Base-by-base conservation (phyloP, 2,797 vertebrate species). In the Tokudaia muenninki region DNA sequence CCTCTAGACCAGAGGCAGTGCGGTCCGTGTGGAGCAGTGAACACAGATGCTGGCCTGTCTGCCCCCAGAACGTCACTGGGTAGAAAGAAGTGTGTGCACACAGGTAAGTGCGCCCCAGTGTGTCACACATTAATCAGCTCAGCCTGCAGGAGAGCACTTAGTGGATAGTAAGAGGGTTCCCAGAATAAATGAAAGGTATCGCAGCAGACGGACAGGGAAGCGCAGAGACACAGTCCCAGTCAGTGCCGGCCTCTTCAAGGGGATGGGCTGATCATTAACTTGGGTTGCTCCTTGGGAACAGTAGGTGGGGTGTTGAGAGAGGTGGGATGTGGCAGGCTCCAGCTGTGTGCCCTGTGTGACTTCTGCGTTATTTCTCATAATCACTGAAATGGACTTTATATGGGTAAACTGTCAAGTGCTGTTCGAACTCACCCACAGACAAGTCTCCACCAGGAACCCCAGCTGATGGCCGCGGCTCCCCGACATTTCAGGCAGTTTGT, bases 101-200 rank as follows among this genome's bases (percentile, higher is more conserved):
- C 63, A 52, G 50, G 65, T 4, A 37, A 37, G 50, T 55, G 29
- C 55, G 12, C 22, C 6, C 26, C 16, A n/a, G 17, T 4, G 1
- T 16, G 34, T 31, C 29, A 50, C 44, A 13, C n/a, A 34, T 29
- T 41, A 11, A 74, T 29, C 82, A 91, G 50, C n/a, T 91, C 9
- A 41, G n/a, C 16, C 75, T 24, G 24, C 59, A 21, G 14, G 26
- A 88, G 78, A 47, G 29, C 41, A 74, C 44, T 52, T 29, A 65
- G 34, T 75, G 75, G 83, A 57, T 72, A 12, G 47, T 91, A 52
- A 3, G 91, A 93, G 74, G 74, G 59, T 52, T 83, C 13, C 41
- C n/a, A 67, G 44, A 93, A 94, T 83, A 91, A 97, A 95, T 17
- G 34, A 80, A 74, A 78, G 41, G 61, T 8, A 55, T 17, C 6